Percentiles rank a stretch among this genome's conserved stretches.
Evolutionary conservation across 1,140 invertebrate species (phyloP).

Genomic region (Rhyzopertha dominica): DNA sequence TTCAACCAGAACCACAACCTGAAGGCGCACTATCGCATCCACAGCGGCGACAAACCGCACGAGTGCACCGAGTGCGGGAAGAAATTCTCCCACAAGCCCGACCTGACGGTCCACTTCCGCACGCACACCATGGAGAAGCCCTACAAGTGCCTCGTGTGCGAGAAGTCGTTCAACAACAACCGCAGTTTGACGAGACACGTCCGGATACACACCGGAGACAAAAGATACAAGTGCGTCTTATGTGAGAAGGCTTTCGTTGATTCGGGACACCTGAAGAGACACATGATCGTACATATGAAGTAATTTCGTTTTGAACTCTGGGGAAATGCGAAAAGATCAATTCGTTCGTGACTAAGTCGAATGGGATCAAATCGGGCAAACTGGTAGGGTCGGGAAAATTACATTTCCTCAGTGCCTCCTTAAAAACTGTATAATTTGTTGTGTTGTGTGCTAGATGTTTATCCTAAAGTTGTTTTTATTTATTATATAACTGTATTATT

Average conservation of each 20-base stretch:
- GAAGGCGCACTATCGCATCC: slow-evolving; percentile 1
- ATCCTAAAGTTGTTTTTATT: no score
- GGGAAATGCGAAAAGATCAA: no score
- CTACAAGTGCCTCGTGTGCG: slow-evolving; percentile 55
- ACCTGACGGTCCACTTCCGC: slow-evolving; percentile 9
- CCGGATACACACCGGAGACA: slow-evolving; percentile 31
- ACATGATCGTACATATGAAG: no score
- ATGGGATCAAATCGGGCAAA: no score
- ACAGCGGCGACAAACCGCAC: slow-evolving; percentile 10
- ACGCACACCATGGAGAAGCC: slow-evolving; percentile 52
- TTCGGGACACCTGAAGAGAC: no score
- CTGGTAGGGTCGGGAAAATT: no score
- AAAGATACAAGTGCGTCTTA: slow-evolving; percentile 46
- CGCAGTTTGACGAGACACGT: slow-evolving; percentile 34
- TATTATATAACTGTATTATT: no score
- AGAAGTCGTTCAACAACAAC: slow-evolving; percentile 47
- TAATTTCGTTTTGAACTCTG: no score
- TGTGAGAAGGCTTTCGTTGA: slow-evolving; percentile 49
- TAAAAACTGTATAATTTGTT: no score
- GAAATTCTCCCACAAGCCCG: slow-evolving; percentile 2
- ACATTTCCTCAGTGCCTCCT: no score
- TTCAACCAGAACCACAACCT: slow-evolving; percentile 33
- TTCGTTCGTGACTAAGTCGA: no score
- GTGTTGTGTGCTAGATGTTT: no score
- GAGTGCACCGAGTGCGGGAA: slow-evolving; percentile 4